Evolutionary conservation across 2,113 vertebrate genomes (phyloP), one percentile per base, ranked within the genome.

Genomic region (Lamprotornis superbus): DNA sequence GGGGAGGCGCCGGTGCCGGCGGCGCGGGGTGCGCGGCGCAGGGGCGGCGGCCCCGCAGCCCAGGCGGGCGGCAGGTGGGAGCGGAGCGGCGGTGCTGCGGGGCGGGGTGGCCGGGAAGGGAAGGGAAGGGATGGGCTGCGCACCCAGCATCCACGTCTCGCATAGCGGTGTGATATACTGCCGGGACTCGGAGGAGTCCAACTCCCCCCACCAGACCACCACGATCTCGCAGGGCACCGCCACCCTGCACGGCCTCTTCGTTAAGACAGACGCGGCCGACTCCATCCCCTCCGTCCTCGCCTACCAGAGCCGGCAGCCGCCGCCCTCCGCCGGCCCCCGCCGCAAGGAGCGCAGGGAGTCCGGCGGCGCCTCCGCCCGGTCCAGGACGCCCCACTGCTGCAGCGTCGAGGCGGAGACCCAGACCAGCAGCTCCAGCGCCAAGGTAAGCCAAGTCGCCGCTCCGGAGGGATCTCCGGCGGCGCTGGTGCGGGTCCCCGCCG

Each of bases 141-240:
- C 99, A 97, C 99, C 99, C 97, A 99, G 99, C 94, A 99, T 99
- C 98, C 99, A 99, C 97, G 99, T 99, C 98, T 99, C 99, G 94
- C 99, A 99, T 98, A 99, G 99, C 98, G 99, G 99, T 87, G 99
- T 99, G 97, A 99, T 99, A 97, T 99, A 99, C 98, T 99, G 99
- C 98, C 98, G 99, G 69, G 99, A 99, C 98, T 99, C 99, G 68
- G 99, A 99, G 96, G 99, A 99, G 95, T 99, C 99, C 97, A 98
- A 96, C 95, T 99, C 99, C 44, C 99, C 99, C 30, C 98, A 98
- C 95, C 99, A 99, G 98, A 98, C 98, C 97, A 98, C 98, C 96
- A 97, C 98, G 96, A 97, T 98, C 98, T 99, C 99, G 55, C 99
- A 99, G 98, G 99, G 98, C 96, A 98, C 98, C 76, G 96, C 97